Percentiles rank a stretch among this genome's conserved stretches.
Evolutionary conservation across 2,888 invertebrate genomes (phyloP).

Genomic region (Charanyca ferruginea): DNA sequence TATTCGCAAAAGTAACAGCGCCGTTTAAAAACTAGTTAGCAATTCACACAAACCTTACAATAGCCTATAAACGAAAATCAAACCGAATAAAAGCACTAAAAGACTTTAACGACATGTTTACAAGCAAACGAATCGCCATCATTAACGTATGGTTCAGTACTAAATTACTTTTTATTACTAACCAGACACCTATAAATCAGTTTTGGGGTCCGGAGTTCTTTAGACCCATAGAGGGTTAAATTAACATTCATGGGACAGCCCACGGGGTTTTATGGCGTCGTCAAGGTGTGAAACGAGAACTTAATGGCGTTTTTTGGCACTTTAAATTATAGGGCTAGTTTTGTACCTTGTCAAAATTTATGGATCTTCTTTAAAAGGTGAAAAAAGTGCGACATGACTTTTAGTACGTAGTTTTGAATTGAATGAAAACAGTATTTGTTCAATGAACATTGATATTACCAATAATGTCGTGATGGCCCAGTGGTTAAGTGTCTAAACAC

Average conservation of each 20-base stretch:
- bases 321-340: constrained; percentile 51
- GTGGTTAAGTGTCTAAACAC: no score
- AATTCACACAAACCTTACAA: constrained; percentile 23
- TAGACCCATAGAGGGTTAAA: constrained; percentile 68
- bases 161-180: constrained; percentile 76
- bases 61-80: constrained; percentile 37
- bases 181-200: constrained; percentile 72
- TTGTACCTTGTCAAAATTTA: constrained; percentile 50
- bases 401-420: constrained; percentile 26
- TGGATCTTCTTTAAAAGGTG: constrained; percentile 30
- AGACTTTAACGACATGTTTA: constrained; percentile 60
- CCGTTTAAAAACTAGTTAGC: constrained; percentile 26
- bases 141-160: constrained; percentile 73
- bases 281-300: constrained; percentile 76
- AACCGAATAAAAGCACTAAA: constrained; percentile 43
- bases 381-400: constrained; percentile 31
- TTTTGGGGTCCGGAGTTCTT: constrained; percentile 63
- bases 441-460: background rate
- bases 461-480: no score
- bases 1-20: constrained; percentile 9
- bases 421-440: constrained; percentile 6
- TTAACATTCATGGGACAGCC: constrained; percentile 73
- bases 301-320: constrained; percentile 65
- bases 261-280: constrained; percentile 68
- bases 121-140: constrained; percentile 55